phyloP scores from a whole-genome alignment of 2,797 vertebrate species.

The Nannoperca obscura region DNA sequence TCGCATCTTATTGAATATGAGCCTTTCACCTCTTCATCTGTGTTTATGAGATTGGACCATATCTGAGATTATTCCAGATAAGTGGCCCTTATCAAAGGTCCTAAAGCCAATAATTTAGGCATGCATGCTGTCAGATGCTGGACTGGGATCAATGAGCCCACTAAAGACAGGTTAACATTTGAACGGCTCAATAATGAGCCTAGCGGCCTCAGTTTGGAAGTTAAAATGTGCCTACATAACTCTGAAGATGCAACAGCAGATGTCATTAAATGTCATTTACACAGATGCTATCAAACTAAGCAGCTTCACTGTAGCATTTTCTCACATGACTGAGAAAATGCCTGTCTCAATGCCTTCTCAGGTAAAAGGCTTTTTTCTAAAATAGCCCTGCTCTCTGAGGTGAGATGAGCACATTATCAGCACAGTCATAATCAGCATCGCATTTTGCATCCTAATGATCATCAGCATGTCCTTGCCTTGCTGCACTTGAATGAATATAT shows the following conservation, averaged over 20 bases:
- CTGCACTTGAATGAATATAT: constrained; percentile 70
- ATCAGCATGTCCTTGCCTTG: constrained; percentile 70
- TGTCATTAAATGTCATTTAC: constrained; percentile 68
- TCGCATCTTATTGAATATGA: not conserved
- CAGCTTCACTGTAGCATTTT: constrained; percentile 54
- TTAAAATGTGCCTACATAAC: constrained; percentile 36
- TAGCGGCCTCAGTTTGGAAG: constrained; percentile 20
- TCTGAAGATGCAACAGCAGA: constrained; percentile 58
- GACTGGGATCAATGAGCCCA: constrained; percentile 45
- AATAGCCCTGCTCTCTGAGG: constrained; percentile 63
- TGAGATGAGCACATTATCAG: constrained; percentile 72
- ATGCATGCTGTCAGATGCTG: constrained; percentile 26
- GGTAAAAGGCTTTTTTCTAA: constrained; percentile 73
- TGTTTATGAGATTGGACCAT: constrained; percentile 2
- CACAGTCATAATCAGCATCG: constrained; percentile 73
- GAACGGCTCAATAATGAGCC: constrained; percentile 47
- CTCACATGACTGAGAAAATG: constrained; percentile 58
- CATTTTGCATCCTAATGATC: constrained; percentile 70
- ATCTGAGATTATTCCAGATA: constrained; percentile 21
- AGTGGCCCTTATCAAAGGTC: constrained; percentile 29
- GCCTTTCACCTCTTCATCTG: constrained; percentile 2
- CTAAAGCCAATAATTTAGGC: constrained; percentile 8
- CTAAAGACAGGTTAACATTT: constrained; percentile 52
- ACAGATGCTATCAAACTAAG: constrained; percentile 60
- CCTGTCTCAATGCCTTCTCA: constrained; percentile 38